These are phyloP conservation scores for Drosophila santomea DNA, from an alignment of 1,140 invertebrate genomes.

Conservation along the genomic window DNA sequence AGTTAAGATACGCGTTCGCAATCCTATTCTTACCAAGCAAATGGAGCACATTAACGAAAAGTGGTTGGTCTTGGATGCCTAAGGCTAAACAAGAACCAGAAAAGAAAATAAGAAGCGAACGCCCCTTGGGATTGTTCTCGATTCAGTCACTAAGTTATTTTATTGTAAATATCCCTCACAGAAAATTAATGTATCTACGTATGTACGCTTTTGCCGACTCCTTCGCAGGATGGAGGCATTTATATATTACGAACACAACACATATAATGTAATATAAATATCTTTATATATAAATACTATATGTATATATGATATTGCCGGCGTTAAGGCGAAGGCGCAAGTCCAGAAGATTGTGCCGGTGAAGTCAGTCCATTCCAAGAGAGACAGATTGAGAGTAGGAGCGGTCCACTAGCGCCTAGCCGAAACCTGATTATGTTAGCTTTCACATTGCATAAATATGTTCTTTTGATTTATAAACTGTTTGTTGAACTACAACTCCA, in stretches of 20 bases:
- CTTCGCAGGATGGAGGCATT: constrained; percentile 24
- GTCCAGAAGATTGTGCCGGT: constrained; percentile 57
- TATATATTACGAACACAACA: constrained; percentile 65
- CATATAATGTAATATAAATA: constrained; percentile 52
- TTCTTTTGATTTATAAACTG: constrained; percentile 35
- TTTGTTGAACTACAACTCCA: constrained; percentile 70
- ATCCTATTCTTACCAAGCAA: constrained; percentile 95
- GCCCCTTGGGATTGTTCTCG: too few relatives aligned
- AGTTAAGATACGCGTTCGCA: constrained; percentile 94
- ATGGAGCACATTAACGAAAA: constrained; percentile 95
- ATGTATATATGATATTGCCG: constrained; percentile 60
- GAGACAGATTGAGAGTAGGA: constrained; percentile 33
- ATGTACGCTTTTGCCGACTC: constrained; percentile 43
- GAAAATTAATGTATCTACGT: constrained; percentile 15
- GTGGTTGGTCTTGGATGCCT: constrained; percentile 93
- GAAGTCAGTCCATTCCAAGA: constrained; percentile 67
- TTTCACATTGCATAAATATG: constrained; percentile 46
- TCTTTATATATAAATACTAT: constrained; percentile 55
- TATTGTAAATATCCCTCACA: constrained; percentile 14
- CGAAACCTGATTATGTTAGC: constrained; percentile 74
- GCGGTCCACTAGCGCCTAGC: constrained; percentile 52
- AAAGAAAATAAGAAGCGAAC: too few relatives aligned
- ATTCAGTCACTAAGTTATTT: constrained; percentile 12
- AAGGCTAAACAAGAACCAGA: constrained; percentile 17
- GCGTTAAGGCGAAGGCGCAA: constrained; percentile 56